Conservation (phyloP, 2,113 vertebrate genomes). For the Beaufortia kweichowensis region DNA sequence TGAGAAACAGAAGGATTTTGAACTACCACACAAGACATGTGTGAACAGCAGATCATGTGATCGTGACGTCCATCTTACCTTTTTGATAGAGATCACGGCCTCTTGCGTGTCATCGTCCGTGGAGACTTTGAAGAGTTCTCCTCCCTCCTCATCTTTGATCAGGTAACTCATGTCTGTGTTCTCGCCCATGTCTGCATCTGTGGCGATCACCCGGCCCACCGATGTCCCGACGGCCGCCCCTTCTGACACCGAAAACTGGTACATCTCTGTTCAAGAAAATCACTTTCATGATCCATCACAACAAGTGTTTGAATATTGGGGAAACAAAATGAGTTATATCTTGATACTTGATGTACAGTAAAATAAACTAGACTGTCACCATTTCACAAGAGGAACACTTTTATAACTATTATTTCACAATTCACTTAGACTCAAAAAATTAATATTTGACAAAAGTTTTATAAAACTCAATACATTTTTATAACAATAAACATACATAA, state of each 20-base stretch:
- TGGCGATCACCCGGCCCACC: constrained; percentile 89
- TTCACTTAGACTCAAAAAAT: too few relatives aligned
- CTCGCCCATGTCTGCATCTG: constrained; percentile 90
- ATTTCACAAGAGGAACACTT: too few relatives aligned
- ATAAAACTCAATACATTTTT: too few relatives aligned
- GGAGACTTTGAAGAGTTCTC: constrained; percentile 85
- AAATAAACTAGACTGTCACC: too few relatives aligned
- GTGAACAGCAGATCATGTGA: neutral
- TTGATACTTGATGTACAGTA: too few relatives aligned
- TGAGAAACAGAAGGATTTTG: neutral
- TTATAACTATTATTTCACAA: too few relatives aligned
- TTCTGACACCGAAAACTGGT: constrained; percentile 92
- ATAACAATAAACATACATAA: too few relatives aligned
- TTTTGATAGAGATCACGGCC: constrained; percentile 85
- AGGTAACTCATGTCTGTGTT: constrained; percentile 97
- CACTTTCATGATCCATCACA: neutral
- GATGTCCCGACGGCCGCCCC: constrained; percentile 83
- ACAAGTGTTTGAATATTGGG: too few relatives aligned
- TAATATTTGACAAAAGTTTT: too few relatives aligned
- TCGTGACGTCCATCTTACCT: constrained; percentile 70
- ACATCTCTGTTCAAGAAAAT: constrained; percentile 81
- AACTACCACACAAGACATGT: neutral
- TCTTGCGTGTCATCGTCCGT: constrained; percentile 91
- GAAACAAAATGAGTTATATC: too few relatives aligned
- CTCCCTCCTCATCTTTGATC: constrained; percentile 86